Conservation (phyloP, 2,888 invertebrate species). For the Cosmopolites sordidus region DNA sequence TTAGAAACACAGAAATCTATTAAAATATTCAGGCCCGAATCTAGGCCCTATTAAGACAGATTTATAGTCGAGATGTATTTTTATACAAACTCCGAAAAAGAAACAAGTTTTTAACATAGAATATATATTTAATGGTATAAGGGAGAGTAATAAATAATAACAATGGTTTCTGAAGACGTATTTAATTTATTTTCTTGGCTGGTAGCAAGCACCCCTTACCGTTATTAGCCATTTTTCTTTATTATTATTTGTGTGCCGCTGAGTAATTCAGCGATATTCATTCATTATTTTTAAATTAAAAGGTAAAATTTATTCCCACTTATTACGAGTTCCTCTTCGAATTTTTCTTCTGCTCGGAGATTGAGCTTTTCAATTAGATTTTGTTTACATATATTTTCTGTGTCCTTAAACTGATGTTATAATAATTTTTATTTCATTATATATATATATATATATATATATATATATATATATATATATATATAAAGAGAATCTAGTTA, state of each 20-base stretch:
- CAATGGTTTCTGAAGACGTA: slow-evolving; percentile 21
- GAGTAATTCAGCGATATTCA: slow-evolving; percentile 22
- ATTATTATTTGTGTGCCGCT: slow-evolving; percentile 18
- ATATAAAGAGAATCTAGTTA: no score
- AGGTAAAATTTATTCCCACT: slow-evolving; percentile 24
- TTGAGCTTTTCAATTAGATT: background rate
- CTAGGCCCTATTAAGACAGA: no score
- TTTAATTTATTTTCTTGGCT: slow-evolving; percentile 24
- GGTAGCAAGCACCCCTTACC: slow-evolving; percentile 15
- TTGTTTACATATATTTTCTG: no score
- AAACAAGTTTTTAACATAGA: slow-evolving; percentile 19
- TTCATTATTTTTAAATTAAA: slow-evolving; percentile 26
- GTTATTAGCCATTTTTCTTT: slow-evolving; percentile 9
- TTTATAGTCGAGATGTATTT: background rate
- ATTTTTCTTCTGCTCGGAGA: slow-evolving; percentile 2
- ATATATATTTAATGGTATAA: slow-evolving; percentile 21
- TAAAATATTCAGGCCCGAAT: no score
- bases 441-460: no score
- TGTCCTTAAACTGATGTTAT: no score
- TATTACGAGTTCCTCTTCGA: slow-evolving; percentile 19
- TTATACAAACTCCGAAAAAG: slow-evolving; percentile 15
- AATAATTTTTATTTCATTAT: no score
- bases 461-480: no score
- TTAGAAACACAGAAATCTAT: no score
- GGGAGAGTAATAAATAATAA: slow-evolving; percentile 23